phyloP scores from a whole-genome alignment of 1,140 invertebrate species.

The Pseudomyrmex flavicornis region DNA sequence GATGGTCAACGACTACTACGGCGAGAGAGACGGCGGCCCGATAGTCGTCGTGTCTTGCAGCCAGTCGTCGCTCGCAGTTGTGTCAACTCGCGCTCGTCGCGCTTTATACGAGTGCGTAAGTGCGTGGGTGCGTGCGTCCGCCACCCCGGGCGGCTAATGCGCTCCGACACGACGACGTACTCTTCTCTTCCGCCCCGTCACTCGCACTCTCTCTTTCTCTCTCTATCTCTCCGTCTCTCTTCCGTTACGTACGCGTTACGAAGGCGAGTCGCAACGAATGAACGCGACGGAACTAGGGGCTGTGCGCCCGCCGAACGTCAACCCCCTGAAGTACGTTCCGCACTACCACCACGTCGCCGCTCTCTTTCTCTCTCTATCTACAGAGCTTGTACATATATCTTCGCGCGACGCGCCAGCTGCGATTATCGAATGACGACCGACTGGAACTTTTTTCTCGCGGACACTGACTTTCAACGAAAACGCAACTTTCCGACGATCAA shows the following conservation, averaged over 20 bases:
- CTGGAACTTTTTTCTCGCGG: too few species aligned
- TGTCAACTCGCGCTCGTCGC: conserved; percentile 20
- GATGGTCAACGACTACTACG: not conserved
- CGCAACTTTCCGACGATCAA: not conserved
- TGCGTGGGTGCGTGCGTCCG: conserved; percentile 2
- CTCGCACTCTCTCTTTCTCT: not conserved
- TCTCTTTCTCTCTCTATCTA: too few species aligned
- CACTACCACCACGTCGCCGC: too few species aligned
- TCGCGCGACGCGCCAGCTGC: not conserved
- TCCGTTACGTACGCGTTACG: conserved; percentile 24
- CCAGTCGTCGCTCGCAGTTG: not conserved
- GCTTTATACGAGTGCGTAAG: conserved; percentile 13
- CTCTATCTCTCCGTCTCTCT: too few species aligned
- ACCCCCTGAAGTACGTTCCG: conserved; percentile 42
- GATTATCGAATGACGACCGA: not conserved
- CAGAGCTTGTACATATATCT: not conserved
- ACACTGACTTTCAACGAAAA: not conserved
- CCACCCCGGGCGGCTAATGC: not conserved
- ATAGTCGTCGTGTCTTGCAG: too few species aligned
- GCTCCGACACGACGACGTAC: not conserved
- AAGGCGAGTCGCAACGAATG: conserved; percentile 1
- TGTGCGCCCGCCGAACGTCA: conserved; percentile 31
- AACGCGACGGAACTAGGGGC: conserved; percentile 35
- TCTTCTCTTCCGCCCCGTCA: not conserved
- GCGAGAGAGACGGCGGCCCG: not conserved